Evolutionary conservation across 2,888 invertebrate genomes (phyloP).

Genomic region (Heliconius erato): DNA sequence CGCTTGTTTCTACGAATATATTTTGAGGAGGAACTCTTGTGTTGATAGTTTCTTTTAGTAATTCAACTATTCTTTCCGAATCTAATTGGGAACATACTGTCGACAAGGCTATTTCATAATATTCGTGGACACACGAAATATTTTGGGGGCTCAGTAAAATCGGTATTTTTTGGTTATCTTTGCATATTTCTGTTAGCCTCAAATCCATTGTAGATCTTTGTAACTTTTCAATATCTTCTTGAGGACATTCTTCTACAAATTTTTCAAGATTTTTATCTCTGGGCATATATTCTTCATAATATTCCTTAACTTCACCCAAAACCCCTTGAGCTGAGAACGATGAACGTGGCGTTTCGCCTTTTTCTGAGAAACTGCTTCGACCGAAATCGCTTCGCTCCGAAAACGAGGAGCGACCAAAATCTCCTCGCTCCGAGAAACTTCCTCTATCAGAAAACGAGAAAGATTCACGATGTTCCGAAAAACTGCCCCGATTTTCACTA

Average conservation of each 20-base stretch:
- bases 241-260: slow-evolving; percentile 68
- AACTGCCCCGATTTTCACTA: slow-evolving; percentile 84
- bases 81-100: slow-evolving; percentile 93
- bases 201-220: slow-evolving; percentile 81
- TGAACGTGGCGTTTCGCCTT: slow-evolving; percentile 79
- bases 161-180: slow-evolving; percentile 70
- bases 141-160: slow-evolving; percentile 77
- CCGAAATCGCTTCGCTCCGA: slow-evolving; percentile 86
- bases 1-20: slow-evolving; percentile 81
- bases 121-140: slow-evolving; percentile 76
- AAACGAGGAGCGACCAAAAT: slow-evolving; percentile 76
- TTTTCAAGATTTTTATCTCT: slow-evolving; percentile 71
- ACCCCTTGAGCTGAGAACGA: slow-evolving; percentile 80
- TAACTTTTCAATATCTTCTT: slow-evolving; percentile 73
- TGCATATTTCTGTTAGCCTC: slow-evolving; percentile 74
- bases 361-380: slow-evolving; percentile 77
- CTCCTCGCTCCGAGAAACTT: slow-evolving; percentile 80
- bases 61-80: slow-evolving; percentile 91
- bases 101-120: slow-evolving; percentile 91
- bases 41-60: slow-evolving; percentile 92
- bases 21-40: slow-evolving; percentile 90
- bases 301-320: slow-evolving; percentile 79
- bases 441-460: slow-evolving; percentile 82
- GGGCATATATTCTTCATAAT: slow-evolving; percentile 76
- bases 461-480: slow-evolving; percentile 80